Base-by-base conservation (phyloP, 2,797 vertebrate species). In the Amniataba percoides region DNA sequence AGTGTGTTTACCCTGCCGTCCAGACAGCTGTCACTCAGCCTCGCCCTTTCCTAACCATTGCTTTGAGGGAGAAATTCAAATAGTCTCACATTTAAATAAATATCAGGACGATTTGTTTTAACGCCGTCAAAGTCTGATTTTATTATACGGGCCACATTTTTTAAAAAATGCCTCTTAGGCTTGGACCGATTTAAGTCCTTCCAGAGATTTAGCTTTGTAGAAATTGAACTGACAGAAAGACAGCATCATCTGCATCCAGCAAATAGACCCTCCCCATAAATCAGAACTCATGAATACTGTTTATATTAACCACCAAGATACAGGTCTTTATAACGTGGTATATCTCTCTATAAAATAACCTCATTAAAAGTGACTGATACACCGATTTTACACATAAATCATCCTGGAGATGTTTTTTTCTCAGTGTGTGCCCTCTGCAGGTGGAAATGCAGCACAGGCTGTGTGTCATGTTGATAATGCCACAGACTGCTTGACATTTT, bases 11-110 rank as follows among this genome's bases (percentile, higher is more conserved):
- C 71, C 53, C 56, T 70, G 57, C 46, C 10, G 2, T 25, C 36
- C 80, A 70, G 74, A 78, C 78, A 86, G 80, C 84, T 83, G 84
- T 71, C 83, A 59, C 74, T 84, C 82, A 78, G 34, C 8, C 59
- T 62, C 43, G 1, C 52, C 60, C 52, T 31, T 19, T 31, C 52
- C 59, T 8, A 21, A 42, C 77, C 25, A 23, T 23, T 0, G 40
- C 81, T 73, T 34, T 27, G 19, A 66, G 59, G 62, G 48, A 65
- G 7, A 42, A 68, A 83, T 83, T 67, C 68, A 86, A 77, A 85
- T 51, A 15, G 18, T 52, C n/a, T 68, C 27, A 57, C 48, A 45
- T 75, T 67, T 56, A 58, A 78, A 81, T 60, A 56, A 56, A 23
- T 1, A 79, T 79, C 59, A 36, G 27, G 25, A 60, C 34, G 61